Evolutionary conservation across 2,888 invertebrate genomes (phyloP), one percentile per base, ranked within the genome.

Genomic region (Pseudoips prasinana): DNA sequence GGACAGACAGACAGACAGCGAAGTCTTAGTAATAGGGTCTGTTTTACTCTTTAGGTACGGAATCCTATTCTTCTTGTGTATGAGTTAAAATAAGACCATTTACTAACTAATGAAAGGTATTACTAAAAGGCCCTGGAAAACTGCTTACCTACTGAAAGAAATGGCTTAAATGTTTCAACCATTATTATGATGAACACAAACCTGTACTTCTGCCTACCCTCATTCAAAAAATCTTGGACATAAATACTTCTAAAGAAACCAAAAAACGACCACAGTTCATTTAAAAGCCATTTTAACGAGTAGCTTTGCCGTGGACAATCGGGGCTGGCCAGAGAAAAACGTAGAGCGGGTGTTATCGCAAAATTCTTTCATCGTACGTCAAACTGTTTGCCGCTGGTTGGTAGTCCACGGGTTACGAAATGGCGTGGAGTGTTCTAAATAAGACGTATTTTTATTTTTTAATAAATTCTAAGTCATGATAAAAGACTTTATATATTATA

Each of bases 311-410:
- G 10, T 29, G 35, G 39, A 47, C 48, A 45, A 58, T 53, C 46
- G 35, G 23, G 28, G 17, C 33, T 17, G 44, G 34, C 49, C 44
- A 54, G 48, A 33, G 42, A 44, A 36, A 44, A 52, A 48, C 58
- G 58, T 54, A 54, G 58, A 49, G 54, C 26, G 36, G 43, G 29
- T 29, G 10, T 31, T 74, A 76, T 75, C 67, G 46, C 39, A 26
- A 46, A 48, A 55, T 59, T 53, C 63, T 61, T 62, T 71, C 68
- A 59, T 65, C 64, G 68, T 72, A 69, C 61, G 70, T 74, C 73
- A 73, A 69, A 69, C 58, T 52, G 56, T 54, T 57, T 47, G 59
- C 53, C 39, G 49, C 46, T 47, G 55, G 47, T 58, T 53, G 45
- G 50, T 47, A 36, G 34, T 26, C 30, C 35, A 28, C 1, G 4